Evolutionary conservation across 2,888 invertebrate genomes (phyloP).

Genomic region (Spicauda simplicius): DNA sequence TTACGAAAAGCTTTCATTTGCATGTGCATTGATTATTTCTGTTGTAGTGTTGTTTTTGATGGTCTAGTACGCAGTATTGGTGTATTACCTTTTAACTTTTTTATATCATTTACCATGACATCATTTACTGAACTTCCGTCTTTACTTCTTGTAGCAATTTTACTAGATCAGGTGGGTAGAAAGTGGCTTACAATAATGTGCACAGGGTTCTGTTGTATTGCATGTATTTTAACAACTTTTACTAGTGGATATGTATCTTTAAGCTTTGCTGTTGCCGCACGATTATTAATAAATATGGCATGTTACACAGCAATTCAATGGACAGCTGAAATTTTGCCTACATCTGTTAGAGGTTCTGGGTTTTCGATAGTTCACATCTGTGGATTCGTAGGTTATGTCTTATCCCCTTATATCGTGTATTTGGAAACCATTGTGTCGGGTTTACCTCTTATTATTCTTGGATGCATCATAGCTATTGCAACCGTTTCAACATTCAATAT

Average conservation of each 20-base stretch:
- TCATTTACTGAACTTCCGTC: conserved; percentile 70
- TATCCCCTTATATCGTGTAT: conserved; percentile 65
- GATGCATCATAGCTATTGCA: conserved; percentile 48
- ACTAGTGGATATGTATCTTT: conserved; percentile 56
- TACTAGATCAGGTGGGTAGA: conserved; percentile 63
- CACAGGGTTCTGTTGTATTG: conserved; percentile 51
- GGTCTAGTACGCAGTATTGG: conserved; percentile 63
- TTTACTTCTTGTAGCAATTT: conserved; percentile 56
- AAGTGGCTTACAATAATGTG: conserved; percentile 54
- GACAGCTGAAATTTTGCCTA: conserved; percentile 69
- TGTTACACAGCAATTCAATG: conserved; percentile 61
- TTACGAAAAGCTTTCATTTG: conserved; percentile 58
- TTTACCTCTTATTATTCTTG: conserved; percentile 60
- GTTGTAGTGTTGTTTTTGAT: conserved; percentile 60
- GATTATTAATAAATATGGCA: conserved; percentile 65
- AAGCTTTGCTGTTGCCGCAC: conserved; percentile 62
- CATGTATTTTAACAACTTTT: conserved; percentile 58
- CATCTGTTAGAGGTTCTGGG: conserved; percentile 64
- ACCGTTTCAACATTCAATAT: conserved; percentile 52
- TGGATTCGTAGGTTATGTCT: conserved; percentile 57
- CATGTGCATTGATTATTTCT: conserved; percentile 57
- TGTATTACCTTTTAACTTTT: conserved; percentile 63
- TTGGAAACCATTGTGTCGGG: conserved; percentile 53
- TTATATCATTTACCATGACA: conserved; percentile 66
- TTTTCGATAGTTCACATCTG: conserved; percentile 63